Evolutionary conservation across 2,113 vertebrate genomes (phyloP).

Genomic region (Seriola rivoliana): DNA sequence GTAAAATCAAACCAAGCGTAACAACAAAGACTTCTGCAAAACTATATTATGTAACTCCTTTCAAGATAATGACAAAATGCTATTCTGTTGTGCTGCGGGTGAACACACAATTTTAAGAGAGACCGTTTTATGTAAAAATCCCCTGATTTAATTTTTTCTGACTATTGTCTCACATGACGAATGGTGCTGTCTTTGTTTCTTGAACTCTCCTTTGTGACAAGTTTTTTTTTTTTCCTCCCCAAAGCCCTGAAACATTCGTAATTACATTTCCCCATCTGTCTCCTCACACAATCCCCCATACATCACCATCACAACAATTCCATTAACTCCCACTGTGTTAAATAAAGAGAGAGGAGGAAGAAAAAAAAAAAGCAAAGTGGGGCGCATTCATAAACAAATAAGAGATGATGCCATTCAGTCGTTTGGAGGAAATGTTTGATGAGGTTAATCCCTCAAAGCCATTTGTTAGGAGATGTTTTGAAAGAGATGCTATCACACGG

Average conservation of each 20-base stretch:
- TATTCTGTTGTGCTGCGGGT: slow-evolving; percentile 13
- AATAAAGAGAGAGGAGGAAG: slow-evolving; percentile 24
- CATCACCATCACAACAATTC: slow-evolving; percentile 81
- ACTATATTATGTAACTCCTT: slow-evolving; percentile 23
- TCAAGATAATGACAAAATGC: slow-evolving; percentile 42
- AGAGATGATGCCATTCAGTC: slow-evolving; percentile 63
- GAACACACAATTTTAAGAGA: slow-evolving; percentile 57
- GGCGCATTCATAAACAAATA: slow-evolving; percentile 65
- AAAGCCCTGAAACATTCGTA: slow-evolving; percentile 73
- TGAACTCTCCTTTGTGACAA: slow-evolving; percentile 75
- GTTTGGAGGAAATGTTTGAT: slow-evolving; percentile 52
- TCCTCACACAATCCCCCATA: slow-evolving; percentile 68
- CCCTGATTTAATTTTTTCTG: slow-evolving; percentile 70
- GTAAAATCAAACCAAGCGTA: slow-evolving; percentile 2
- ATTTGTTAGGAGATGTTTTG: slow-evolving; percentile 62
- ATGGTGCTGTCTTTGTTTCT: slow-evolving; percentile 73
- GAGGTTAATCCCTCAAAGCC: slow-evolving; percentile 69
- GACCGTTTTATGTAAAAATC: slow-evolving; percentile 73
- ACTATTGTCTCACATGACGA: slow-evolving; percentile 74
- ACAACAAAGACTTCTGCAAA: slow-evolving; percentile 15
- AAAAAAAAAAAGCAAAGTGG: not conserved
- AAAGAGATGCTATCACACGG: slow-evolving; percentile 38
- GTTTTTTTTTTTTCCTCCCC: slow-evolving; percentile 47
- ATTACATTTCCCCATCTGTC: slow-evolving; percentile 83
- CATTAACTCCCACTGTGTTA: slow-evolving; percentile 75